phyloP scores from a whole-genome alignment of 2,797 vertebrate species.

The Decapterus maruadsi region DNA sequence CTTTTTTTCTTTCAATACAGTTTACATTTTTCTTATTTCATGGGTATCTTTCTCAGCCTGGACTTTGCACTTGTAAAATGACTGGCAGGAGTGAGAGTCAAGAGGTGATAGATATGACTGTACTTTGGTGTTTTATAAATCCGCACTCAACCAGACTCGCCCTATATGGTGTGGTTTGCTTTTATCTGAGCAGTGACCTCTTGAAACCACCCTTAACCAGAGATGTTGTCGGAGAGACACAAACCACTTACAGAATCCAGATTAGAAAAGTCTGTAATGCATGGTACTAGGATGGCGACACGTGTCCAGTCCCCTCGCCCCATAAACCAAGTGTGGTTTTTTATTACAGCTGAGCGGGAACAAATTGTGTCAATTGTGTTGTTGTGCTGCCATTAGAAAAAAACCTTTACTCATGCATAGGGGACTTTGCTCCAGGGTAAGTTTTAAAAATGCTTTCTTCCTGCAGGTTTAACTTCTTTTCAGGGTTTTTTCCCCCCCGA shows the following conservation, averaged over 20 bases:
- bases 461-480: too few relatives aligned
- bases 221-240: neutral
- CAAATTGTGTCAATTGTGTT: too few relatives aligned
- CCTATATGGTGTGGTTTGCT: too few relatives aligned
- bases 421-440: too few relatives aligned
- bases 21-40: neutral
- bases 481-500: too few relatives aligned
- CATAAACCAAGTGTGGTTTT: too few relatives aligned
- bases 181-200: neutral
- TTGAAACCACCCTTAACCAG: neutral
- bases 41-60: conserved; percentile 1
- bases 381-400: too few relatives aligned
- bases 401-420: too few relatives aligned
- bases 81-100: neutral
- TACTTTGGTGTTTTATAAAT: neutral
- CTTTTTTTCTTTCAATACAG: neutral
- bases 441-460: too few relatives aligned
- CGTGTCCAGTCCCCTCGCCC: too few relatives aligned
- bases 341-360: too few relatives aligned
- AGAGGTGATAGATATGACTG: neutral
- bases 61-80: neutral
- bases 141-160: neutral
- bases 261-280: neutral
- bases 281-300: neutral
- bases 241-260: too few relatives aligned